A percentile compares a stretch with the other conserved stretches of the same genome.
phyloP scores from a whole-genome alignment of 2,113 vertebrate species.

The Corvus cornix region DNA sequence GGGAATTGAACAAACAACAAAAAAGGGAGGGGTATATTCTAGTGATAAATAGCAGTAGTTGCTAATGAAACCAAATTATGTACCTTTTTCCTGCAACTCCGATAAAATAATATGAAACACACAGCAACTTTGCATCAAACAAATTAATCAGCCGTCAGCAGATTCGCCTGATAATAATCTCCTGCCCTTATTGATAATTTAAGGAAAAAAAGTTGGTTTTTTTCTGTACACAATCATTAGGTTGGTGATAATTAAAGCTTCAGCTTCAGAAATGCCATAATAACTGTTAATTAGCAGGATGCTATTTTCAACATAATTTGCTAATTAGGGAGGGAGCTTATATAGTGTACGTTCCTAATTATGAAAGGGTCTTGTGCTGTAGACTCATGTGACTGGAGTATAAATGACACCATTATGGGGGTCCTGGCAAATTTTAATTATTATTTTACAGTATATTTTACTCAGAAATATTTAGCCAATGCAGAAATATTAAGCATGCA shows the following conservation, averaged over 20 bases:
- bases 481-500: neutral
- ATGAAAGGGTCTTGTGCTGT: constrained; percentile 85
- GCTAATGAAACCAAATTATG: constrained; percentile 91
- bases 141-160: constrained; percentile 85
- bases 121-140: constrained; percentile 86
- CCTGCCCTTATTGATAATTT: constrained; percentile 87
- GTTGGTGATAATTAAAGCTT: constrained; percentile 97
- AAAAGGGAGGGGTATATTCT: constrained; percentile 70
- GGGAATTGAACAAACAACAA: constrained; percentile 87
- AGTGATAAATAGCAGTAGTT: constrained; percentile 86
- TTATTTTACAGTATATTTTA: constrained; percentile 69
- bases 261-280: constrained; percentile 99
- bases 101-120: constrained; percentile 89
- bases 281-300: constrained; percentile 99
- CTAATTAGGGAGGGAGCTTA: constrained; percentile 94
- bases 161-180: constrained; percentile 86
- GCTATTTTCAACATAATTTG: constrained; percentile 99
- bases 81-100: constrained; percentile 86
- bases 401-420: constrained; percentile 90
- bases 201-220: constrained; percentile 64
- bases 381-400: constrained; percentile 90
- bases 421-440: constrained; percentile 70
- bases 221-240: constrained; percentile 83
- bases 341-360: constrained; percentile 92
- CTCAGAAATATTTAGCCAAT: constrained; percentile 66